phyloP scores from a whole-genome alignment of 2,888 invertebrate species.

The Cephus pulcher region DNA sequence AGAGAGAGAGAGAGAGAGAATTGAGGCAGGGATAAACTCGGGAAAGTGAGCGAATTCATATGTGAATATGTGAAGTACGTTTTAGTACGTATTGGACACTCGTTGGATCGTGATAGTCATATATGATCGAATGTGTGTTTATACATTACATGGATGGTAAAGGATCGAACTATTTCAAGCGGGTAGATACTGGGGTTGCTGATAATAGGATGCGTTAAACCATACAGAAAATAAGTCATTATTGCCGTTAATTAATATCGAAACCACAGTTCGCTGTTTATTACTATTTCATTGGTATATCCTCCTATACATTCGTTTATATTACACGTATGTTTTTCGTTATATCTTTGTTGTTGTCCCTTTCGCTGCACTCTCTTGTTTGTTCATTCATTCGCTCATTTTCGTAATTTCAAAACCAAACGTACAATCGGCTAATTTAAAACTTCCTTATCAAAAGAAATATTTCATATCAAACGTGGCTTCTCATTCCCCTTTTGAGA shows the following conservation, averaged over 20 bases:
- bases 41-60: not conserved
- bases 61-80: not conserved
- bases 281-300: conserved; percentile 35
- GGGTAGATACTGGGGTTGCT: conserved; percentile 12
- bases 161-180: not conserved
- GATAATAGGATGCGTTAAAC: conserved; percentile 29
- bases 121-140: not conserved
- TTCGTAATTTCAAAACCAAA: not conserved
- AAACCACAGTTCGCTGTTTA: conserved; percentile 38
- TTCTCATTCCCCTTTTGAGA: not conserved
- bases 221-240: conserved; percentile 51
- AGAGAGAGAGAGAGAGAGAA: too few species aligned
- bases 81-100: not conserved
- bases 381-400: not conserved
- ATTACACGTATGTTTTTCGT: not conserved
- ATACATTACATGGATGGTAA: not conserved
- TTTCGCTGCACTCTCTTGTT: not conserved
- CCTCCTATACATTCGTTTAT: not conserved
- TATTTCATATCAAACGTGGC: not conserved
- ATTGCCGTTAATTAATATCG: conserved; percentile 52
- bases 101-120: not conserved
- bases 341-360: not conserved
- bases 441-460: not conserved
- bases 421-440: not conserved
- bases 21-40: not conserved